phyloP scores from a whole-genome alignment of 2,888 invertebrate species.

The Oscheius sp. region DNA sequence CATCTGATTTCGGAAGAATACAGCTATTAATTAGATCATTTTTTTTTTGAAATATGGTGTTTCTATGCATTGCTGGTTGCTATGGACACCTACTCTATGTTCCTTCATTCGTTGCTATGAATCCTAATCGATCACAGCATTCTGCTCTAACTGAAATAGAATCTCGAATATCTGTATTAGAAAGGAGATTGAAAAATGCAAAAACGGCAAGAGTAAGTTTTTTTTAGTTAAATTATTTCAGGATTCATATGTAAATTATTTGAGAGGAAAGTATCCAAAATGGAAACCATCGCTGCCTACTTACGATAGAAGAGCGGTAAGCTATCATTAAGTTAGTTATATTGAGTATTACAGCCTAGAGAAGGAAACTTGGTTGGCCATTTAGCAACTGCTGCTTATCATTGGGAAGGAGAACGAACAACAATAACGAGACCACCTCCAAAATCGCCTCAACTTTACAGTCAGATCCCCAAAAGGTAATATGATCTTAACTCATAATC shows the following conservation, averaged over 20 bases:
- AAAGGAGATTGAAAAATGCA: slow-evolving; percentile 47
- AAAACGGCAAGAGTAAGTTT: slow-evolving; percentile 40
- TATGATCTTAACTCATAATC: too few species aligned
- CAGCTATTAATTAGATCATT: too few species aligned
- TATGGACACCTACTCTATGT: slow-evolving; percentile 7
- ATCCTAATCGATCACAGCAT: slow-evolving; percentile 19
- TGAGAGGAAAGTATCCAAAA: slow-evolving; percentile 49
- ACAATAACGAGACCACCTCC: background rate
- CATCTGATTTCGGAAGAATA: too few species aligned
- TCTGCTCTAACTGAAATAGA: slow-evolving; percentile 43
- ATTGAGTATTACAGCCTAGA: background rate
- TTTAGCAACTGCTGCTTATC: slow-evolving; percentile 19
- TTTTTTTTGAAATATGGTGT: too few species aligned
- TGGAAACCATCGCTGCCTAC: slow-evolving; percentile 45
- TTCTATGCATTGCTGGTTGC: slow-evolving; percentile 2
- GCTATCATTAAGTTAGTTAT: background rate
- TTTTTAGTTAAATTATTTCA: background rate
- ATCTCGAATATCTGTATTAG: slow-evolving; percentile 39
- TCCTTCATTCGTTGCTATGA: background rate
- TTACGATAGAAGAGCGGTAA: slow-evolving; percentile 6
- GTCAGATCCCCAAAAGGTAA: slow-evolving; percentile 16
- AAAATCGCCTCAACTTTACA: background rate
- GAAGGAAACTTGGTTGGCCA: slow-evolving; percentile 9
- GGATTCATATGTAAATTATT: slow-evolving; percentile 50
- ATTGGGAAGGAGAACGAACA: slow-evolving; percentile 14